Conservation (phyloP, 2,113 vertebrate species). For the Dipodomys stephensi region DNA sequence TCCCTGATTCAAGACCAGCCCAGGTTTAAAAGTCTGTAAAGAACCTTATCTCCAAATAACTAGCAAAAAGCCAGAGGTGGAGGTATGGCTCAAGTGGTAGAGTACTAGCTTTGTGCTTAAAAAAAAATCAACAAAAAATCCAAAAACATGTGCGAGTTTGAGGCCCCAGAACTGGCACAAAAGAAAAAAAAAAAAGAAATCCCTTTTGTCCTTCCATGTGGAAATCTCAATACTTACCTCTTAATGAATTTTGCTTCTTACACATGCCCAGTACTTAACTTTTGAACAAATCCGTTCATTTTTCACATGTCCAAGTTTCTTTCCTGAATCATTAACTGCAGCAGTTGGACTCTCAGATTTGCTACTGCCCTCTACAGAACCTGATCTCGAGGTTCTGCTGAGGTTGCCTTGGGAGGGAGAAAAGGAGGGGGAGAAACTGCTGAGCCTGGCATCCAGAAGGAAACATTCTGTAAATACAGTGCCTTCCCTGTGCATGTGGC, state of each 20-base stretch:
- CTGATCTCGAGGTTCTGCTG: conserved; percentile 74
- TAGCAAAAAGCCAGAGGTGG: too few species aligned
- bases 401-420: conserved; percentile 65
- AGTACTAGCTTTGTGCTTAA: too few species aligned
- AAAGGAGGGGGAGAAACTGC: conserved; percentile 57
- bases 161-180: too few species aligned
- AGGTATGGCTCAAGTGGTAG: too few species aligned
- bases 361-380: conserved; percentile 17
- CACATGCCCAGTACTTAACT: neutral
- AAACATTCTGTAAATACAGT: conserved; percentile 75
- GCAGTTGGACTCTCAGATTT: neutral
- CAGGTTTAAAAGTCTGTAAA: too few species aligned
- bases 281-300: neutral
- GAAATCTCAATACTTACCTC: neutral
- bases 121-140: too few species aligned
- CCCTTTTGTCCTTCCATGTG: neutral
- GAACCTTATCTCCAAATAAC: too few species aligned
- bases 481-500: conserved; percentile 44
- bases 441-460: conserved; percentile 64
- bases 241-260: neutral
- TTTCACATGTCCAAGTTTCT: conserved; percentile 40
- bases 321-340: neutral
- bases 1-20: too few species aligned
- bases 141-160: too few species aligned
- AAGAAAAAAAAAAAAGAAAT: too few species aligned